Conservation (phyloP, 1,140 invertebrate genomes). For the Aphis gossypii region DNA sequence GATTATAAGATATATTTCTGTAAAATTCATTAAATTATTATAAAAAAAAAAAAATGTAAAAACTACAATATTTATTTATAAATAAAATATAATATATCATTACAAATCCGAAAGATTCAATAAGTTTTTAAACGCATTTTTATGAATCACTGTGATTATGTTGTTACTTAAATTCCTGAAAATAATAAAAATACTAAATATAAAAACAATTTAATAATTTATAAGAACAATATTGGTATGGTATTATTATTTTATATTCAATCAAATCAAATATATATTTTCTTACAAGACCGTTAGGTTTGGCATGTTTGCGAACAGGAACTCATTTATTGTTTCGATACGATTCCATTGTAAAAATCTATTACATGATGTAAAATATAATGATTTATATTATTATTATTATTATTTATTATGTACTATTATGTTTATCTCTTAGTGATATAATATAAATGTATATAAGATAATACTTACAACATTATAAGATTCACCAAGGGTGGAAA, state of each 20-base stretch:
- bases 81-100: neutral
- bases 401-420: neutral
- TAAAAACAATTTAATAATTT: neutral
- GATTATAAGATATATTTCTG: conserved; percentile 33
- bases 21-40: neutral
- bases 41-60: neutral
- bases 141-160: neutral
- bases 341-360: neutral
- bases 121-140: conserved; percentile 24
- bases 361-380: neutral
- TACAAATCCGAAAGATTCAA: conserved; percentile 7
- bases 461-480: conserved; percentile 36
- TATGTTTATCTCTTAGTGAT: neutral
- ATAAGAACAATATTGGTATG: too few species aligned
- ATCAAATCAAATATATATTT: neutral
- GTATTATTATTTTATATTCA: neutral
- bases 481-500: neutral
- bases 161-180: conserved; percentile 45
- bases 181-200: neutral
- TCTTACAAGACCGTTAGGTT: conserved; percentile 32
- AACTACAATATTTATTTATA: neutral
- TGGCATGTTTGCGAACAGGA: neutral
- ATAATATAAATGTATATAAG: neutral
- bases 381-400: neutral
- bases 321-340: conserved; percentile 34